Evolutionary conservation across 2,113 vertebrate species (phyloP).

Genomic region (Orientallactaga bullata): DNA sequence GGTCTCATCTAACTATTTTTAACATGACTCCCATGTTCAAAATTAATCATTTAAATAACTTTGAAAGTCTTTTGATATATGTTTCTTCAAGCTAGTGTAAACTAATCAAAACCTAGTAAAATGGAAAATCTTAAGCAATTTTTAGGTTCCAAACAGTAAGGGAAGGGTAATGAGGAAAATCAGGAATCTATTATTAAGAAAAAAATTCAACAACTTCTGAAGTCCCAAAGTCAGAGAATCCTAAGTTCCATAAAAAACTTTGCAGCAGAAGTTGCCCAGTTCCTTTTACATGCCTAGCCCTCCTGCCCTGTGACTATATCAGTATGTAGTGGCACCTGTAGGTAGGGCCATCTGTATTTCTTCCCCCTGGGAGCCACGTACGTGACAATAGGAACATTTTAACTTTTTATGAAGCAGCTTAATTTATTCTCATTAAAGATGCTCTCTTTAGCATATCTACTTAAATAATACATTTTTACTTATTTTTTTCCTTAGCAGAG

Average conservation of each 20-base stretch:
- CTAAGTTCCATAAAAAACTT: constrained; percentile 10
- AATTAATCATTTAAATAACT: constrained; percentile 2
- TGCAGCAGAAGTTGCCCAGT: background rate
- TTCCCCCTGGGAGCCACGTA: background rate
- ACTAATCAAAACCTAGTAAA: background rate
- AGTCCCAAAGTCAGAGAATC: background rate
- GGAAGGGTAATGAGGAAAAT: background rate
- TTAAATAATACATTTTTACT: constrained; percentile 20
- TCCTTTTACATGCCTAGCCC: background rate
- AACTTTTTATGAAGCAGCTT: constrained; percentile 42
- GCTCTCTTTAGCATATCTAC: constrained; percentile 20
- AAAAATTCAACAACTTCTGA: background rate
- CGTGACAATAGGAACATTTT: constrained; percentile 30
- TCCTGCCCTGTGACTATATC: background rate
- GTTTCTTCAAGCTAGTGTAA: background rate
- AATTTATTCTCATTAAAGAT: constrained; percentile 50
- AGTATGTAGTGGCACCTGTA: constrained; percentile 9
- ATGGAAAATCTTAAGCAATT: background rate
- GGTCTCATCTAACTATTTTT: background rate
- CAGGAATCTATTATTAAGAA: background rate
- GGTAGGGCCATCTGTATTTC: constrained; percentile 8
- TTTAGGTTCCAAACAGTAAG: constrained; percentile 18
- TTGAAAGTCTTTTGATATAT: background rate
- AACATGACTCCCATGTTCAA: background rate
- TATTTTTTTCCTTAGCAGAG: constrained; percentile 4